Conservation (phyloP, 2,888 invertebrate species). For the Leuctra nigra region DNA sequence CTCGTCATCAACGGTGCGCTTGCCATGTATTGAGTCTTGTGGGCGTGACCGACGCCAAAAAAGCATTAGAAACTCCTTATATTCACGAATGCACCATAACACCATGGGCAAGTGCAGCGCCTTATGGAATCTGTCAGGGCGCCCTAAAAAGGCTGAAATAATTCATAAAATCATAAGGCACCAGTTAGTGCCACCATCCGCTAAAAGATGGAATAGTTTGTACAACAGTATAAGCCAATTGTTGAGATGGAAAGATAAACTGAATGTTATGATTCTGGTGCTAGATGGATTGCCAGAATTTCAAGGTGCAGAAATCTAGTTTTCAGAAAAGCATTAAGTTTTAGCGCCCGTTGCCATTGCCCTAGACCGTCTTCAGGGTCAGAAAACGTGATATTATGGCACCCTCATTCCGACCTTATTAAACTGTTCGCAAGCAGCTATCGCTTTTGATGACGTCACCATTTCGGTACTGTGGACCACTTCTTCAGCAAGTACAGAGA, state of each 20-base stretch:
- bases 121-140: not conserved
- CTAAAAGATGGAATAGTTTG: not conserved
- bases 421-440: no score
- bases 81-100: not conserved
- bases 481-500: not conserved
- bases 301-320: no score
- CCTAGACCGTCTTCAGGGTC: not conserved
- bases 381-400: not conserved
- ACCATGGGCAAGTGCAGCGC: not conserved
- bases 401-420: not conserved
- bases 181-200: not conserved
- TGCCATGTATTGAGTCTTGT: not conserved
- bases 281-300: no score
- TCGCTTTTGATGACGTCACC: not conserved
- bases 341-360: not conserved
- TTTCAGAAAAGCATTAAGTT: no score
- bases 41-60: not conserved
- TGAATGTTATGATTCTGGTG: no score
- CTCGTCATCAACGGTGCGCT: not conserved
- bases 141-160: not conserved
- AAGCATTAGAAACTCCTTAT: not conserved
- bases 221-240: not conserved
- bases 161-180: not conserved
- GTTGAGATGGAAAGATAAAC: no score
- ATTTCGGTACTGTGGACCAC: not conserved